Conservation (phyloP, 1,140 invertebrate genomes). For the Yoshiicerus persimilis region DNA sequence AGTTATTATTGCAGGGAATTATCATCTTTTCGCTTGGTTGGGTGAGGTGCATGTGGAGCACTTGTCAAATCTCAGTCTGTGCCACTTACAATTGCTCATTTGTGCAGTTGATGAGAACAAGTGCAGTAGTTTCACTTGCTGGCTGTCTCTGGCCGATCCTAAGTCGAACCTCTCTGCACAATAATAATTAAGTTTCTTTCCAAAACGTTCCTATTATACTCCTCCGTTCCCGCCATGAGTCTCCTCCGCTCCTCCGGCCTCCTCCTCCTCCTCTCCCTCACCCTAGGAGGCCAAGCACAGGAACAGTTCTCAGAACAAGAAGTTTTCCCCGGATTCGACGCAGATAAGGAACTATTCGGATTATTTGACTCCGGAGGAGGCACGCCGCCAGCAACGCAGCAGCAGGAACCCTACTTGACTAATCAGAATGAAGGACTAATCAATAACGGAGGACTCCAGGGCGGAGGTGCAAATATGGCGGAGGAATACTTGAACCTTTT, state of each 20-base stretch:
- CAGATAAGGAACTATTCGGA: not conserved
- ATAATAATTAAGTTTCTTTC: not conserved
- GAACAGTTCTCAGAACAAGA: not conserved
- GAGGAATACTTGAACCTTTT: not conserved
- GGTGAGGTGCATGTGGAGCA: too few species aligned
- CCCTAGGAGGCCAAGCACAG: too few species aligned
- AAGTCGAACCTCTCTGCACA: not conserved
- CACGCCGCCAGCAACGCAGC: too few species aligned
- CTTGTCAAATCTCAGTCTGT: too few species aligned
- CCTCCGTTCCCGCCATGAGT: not conserved
- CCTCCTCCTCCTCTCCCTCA: not conserved
- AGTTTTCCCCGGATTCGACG: not conserved
- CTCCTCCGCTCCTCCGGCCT: not conserved
- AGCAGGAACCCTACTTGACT: too few species aligned
- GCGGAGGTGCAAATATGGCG: not conserved
- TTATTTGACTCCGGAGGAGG: not conserved
- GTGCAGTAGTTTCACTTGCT: not conserved
- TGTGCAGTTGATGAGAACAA: not conserved
- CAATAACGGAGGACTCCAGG: too few species aligned
- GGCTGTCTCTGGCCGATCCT: not conserved
- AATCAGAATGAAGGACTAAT: too few species aligned
- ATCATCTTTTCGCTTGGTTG: too few species aligned
- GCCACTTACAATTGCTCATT: not conserved
- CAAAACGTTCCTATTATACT: not conserved
- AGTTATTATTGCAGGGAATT: too few species aligned